Percentiles rank a stretch among this genome's conserved stretches.
phyloP scores from a whole-genome alignment of 2,113 vertebrate species.

The Ophthalmolycus amberensis region DNA sequence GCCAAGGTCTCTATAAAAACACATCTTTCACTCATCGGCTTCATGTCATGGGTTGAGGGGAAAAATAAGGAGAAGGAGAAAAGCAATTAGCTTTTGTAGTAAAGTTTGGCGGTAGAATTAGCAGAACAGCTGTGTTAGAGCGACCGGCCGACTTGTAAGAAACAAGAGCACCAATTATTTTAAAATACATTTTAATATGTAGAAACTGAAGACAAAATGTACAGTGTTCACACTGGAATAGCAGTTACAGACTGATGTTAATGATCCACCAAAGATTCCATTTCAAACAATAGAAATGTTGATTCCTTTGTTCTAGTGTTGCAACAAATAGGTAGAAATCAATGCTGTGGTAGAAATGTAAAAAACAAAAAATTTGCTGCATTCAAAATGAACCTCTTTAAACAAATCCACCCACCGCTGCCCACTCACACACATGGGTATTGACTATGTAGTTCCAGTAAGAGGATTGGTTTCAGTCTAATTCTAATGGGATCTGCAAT shows the following conservation, averaged over 20 bases:
- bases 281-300: slow-evolving; percentile 32
- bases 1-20: slow-evolving; percentile 10
- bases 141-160: background rate
- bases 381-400: slow-evolving; percentile 44
- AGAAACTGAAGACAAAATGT: slow-evolving; percentile 67
- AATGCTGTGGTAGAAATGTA: slow-evolving; percentile 33
- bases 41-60: background rate
- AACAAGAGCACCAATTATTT: slow-evolving; percentile 21
- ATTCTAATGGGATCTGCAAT: slow-evolving; percentile 44
- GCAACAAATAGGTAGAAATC: slow-evolving; percentile 31
- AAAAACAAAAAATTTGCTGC: slow-evolving; percentile 17
- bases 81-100: background rate
- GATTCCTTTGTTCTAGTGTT: slow-evolving; percentile 33
- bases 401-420: slow-evolving; percentile 43
- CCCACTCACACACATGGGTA: slow-evolving; percentile 50
- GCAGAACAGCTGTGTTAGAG: background rate
- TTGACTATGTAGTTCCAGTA: slow-evolving; percentile 48
- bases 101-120: background rate
- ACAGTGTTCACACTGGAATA: slow-evolving; percentile 58
- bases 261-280: slow-evolving; percentile 19
- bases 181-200: slow-evolving; percentile 75
- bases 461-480: slow-evolving; percentile 36
- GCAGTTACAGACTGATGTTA: slow-evolving; percentile 39
- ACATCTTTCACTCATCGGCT: background rate
- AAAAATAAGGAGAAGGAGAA: background rate